Conservation (phyloP, 2,113 vertebrate species). For the Prunella fulvescens region DNA sequence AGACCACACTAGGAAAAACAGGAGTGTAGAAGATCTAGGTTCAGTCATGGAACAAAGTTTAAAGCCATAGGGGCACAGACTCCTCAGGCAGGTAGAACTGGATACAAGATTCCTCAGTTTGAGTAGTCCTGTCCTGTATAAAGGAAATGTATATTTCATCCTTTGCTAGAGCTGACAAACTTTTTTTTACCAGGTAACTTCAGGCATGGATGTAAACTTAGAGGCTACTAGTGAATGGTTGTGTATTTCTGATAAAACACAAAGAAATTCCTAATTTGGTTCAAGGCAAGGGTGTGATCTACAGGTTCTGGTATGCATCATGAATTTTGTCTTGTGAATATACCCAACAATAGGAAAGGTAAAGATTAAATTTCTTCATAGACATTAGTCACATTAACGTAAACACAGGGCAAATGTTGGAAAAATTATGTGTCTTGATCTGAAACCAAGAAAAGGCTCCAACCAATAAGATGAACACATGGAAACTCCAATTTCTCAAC, state of each 20-base stretch:
- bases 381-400: background rate
- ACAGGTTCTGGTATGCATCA: background rate
- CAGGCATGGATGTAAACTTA: fast-evolving
- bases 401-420: background rate
- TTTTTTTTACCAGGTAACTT: background rate
- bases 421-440: background rate
- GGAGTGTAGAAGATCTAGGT: background rate
- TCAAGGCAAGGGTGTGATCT: background rate
- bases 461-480: background rate
- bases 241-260: background rate
- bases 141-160: background rate
- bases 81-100: background rate
- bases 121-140: background rate
- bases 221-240: background rate
- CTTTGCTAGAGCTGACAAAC: background rate
- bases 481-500: background rate
- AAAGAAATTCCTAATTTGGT: background rate
- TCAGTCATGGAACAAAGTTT: background rate
- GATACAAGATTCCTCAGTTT: background rate
- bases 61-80: background rate
- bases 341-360: background rate
- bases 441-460: background rate
- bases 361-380: background rate
- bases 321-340: background rate
- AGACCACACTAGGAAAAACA: background rate